Evolutionary conservation across 2,113 vertebrate species (phyloP).

Genomic region (Ophiodon elongatus): DNA sequence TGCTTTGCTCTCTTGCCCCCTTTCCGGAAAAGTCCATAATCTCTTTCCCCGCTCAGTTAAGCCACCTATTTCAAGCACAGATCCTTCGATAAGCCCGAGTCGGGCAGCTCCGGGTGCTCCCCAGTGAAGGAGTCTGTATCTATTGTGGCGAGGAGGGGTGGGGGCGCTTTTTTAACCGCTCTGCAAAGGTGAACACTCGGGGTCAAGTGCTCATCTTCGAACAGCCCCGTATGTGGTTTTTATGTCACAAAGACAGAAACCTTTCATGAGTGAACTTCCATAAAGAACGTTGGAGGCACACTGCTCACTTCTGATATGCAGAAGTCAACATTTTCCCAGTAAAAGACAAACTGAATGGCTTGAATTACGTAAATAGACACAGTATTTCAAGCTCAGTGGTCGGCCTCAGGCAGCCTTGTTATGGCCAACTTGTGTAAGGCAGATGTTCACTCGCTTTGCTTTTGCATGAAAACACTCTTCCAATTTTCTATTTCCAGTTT

Average conservation of each 20-base stretch:
- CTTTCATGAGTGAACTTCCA: not conserved
- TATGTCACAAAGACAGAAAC: not conserved
- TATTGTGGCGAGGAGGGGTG: too few species aligned
- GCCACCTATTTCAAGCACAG: not conserved
- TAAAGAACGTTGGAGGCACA: not conserved
- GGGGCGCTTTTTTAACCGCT: too few species aligned
- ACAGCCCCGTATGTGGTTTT: not conserved
- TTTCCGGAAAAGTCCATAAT: not conserved
- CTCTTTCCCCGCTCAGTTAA: conserved; percentile 2
- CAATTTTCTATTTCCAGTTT: not conserved
- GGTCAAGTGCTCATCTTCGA: not conserved
- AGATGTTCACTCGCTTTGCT: not conserved
- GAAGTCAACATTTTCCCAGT: not conserved
- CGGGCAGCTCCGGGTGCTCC: not conserved
- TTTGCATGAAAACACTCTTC: not conserved
- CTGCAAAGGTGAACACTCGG: not conserved
- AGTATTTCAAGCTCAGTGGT: not conserved
- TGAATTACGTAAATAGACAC: not conserved
- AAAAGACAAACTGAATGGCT: not conserved
- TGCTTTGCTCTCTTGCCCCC: not conserved
- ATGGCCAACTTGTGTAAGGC: not conserved
- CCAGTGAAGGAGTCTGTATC: not conserved
- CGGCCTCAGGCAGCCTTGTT: not conserved
- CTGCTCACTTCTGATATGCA: not conserved
- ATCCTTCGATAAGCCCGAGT: conserved; percentile 12